A percentile compares a stretch with the other conserved stretches of the same genome.
Evolutionary conservation across 2,797 vertebrate species (phyloP).

Genomic region (Channa striata): DNA sequence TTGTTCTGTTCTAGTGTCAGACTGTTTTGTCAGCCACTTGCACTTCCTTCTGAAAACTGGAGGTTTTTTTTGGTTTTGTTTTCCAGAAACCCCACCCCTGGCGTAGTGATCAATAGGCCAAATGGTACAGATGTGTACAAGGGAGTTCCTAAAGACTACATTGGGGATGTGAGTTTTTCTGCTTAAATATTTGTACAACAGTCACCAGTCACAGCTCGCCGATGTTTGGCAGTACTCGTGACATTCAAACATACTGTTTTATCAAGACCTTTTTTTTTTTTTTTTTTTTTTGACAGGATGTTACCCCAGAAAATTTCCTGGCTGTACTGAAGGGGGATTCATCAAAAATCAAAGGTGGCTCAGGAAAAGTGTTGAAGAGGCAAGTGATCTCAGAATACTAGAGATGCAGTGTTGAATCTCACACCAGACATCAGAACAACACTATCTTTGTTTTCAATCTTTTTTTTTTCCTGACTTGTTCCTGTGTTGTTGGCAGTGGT

Average conservation of each 20-base stretch:
- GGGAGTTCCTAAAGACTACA: constrained; percentile 94
- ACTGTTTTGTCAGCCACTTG: constrained; percentile 35
- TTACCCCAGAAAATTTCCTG: constrained; percentile 94
- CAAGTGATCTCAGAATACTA: constrained; percentile 55
- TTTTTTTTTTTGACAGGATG: constrained; percentile 79
- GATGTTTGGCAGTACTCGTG: not conserved
- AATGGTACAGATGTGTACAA: constrained; percentile 94
- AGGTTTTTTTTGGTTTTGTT: constrained; percentile 18
- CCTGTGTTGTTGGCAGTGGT: constrained; percentile 84
- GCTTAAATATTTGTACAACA: not conserved
- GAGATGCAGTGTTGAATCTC: not conserved
- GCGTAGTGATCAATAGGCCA: constrained; percentile 93
- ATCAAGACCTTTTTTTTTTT: not conserved
- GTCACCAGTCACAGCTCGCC: not conserved
- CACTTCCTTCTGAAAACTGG: constrained; percentile 37
- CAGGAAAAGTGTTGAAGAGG: constrained; percentile 96
- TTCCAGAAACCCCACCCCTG: constrained; percentile 93
- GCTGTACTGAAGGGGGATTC: constrained; percentile 91
- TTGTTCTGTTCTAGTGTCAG: not conserved
- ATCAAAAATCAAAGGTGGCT: constrained; percentile 87
- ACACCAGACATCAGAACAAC: not conserved
- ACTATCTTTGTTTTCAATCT: not conserved
- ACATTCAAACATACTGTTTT: not conserved
- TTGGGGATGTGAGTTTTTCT: constrained; percentile 82
- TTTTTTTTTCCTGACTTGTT: not conserved